Conservation (phyloP, 2,113 vertebrate species). For the Alexandromys fortis region DNA sequence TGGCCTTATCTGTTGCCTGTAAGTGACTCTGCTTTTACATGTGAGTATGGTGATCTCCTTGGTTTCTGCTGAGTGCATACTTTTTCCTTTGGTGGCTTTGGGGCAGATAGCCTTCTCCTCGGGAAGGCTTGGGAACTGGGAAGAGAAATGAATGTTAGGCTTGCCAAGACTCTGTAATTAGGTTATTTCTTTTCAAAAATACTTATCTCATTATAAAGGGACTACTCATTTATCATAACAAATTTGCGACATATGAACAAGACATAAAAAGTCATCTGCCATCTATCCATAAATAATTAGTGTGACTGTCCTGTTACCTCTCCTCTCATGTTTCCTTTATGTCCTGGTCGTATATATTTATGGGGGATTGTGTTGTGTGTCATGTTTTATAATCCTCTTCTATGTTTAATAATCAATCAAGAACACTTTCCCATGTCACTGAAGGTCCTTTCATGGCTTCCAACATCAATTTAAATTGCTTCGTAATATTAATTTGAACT, state of each 20-base stretch:
- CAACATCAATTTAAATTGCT: neutral
- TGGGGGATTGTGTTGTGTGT: neutral
- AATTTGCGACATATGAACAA: neutral
- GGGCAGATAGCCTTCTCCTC: neutral
- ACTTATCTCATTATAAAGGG: neutral
- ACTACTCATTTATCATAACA: neutral
- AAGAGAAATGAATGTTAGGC: neutral
- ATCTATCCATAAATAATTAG: neutral
- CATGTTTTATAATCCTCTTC: neutral
- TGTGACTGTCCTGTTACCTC: neutral
- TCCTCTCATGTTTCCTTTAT: neutral
- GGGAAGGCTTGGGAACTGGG: neutral
- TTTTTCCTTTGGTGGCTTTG: neutral
- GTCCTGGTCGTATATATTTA: neutral
- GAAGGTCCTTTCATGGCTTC: neutral
- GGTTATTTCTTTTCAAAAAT: constrained; percentile 18
- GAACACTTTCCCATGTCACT: neutral
- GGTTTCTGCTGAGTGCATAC: no score
- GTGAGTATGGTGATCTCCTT: neutral
- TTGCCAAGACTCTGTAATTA: neutral
- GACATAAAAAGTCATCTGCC: neutral
- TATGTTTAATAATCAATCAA: neutral
- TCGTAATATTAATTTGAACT: neutral
- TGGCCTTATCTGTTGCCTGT: neutral
- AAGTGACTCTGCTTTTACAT: neutral